A percentile compares a stretch with the other conserved stretches of the same genome.
phyloP scores from a whole-genome alignment of 2,888 invertebrate species.

The Sussaba pulchella region DNA sequence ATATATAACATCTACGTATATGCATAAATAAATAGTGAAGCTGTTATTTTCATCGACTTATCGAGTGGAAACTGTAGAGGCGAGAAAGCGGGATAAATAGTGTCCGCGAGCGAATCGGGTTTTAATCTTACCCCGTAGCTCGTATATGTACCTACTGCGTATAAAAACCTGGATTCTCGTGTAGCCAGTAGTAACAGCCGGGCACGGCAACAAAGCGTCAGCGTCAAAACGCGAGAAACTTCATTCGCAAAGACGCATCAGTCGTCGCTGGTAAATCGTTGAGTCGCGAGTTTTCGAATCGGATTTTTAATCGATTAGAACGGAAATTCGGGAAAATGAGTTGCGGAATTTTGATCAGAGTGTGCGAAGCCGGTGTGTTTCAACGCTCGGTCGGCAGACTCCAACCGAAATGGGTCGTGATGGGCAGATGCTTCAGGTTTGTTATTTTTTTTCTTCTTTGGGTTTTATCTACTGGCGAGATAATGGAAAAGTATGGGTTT shows the following conservation, averaged over 20 bases:
- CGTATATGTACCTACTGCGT: conserved; percentile 50
- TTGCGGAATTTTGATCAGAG: conserved; percentile 76
- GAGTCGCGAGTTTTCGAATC: neutral
- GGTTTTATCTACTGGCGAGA: too few relatives aligned
- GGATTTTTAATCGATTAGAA: neutral
- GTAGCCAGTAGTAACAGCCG: conserved; percentile 16
- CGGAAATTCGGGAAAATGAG: conserved; percentile 73
- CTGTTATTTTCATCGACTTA: neutral
- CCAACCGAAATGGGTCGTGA: conserved; percentile 73
- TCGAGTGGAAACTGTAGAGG: conserved; percentile 19
- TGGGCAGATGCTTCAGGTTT: conserved; percentile 80
- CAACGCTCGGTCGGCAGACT: conserved; percentile 69
- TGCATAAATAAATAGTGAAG: neutral
- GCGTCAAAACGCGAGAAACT: conserved; percentile 5
- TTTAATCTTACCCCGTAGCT: conserved; percentile 40
- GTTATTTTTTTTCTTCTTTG: conserved; percentile 48
- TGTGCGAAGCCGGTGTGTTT: conserved; percentile 74
- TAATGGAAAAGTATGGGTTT: too few relatives aligned
- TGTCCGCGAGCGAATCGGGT: conserved; percentile 32
- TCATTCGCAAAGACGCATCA: neutral
- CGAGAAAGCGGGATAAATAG: conserved; percentile 24
- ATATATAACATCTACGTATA: neutral
- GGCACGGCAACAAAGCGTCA: conserved; percentile 4
- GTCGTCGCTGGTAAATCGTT: neutral
- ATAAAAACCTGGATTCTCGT: conserved; percentile 45